phyloP scores from a whole-genome alignment of 2,113 vertebrate species.

The Elgaria multicarinata region DNA sequence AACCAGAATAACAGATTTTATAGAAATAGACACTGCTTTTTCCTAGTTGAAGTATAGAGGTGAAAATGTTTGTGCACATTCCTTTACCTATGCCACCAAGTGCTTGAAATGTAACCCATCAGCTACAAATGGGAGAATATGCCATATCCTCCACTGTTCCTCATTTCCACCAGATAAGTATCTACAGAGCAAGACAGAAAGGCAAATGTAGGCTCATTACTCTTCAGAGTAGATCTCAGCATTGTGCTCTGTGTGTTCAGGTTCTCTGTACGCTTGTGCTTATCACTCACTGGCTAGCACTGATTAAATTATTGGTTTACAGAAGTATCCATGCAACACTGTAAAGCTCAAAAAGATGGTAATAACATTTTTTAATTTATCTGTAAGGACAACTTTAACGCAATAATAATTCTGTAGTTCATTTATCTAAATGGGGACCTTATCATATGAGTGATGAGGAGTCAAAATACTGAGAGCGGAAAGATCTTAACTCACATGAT shows the following conservation, averaged over 20 bases:
- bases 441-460: slow-evolving; percentile 25
- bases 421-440: slow-evolving; percentile 14
- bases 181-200: slow-evolving; percentile 1
- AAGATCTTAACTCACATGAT: slow-evolving; percentile 1
- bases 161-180: neutral
- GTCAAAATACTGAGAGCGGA: slow-evolving; percentile 12
- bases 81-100: neutral
- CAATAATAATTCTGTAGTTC: slow-evolving; percentile 24
- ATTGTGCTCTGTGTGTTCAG: neutral
- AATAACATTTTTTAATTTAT: slow-evolving; percentile 28
- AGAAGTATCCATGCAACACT: neutral
- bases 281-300: slow-evolving; percentile 8
- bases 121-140: neutral
- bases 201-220: slow-evolving; percentile 3
- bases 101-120: slow-evolving; percentile 10
- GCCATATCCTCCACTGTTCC: slow-evolving; percentile 3
- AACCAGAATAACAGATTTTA: neutral
- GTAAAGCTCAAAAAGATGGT: neutral
- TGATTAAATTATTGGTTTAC: slow-evolving; percentile 21
- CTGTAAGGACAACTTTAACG: slow-evolving; percentile 15
- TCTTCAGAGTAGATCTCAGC: slow-evolving; percentile 5
- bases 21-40: neutral
- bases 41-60: neutral
- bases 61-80: neutral
- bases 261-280: neutral